A percentile compares a stretch with the other conserved stretches of the same genome.
Evolutionary conservation across 2,797 vertebrate species (phyloP).

Genomic region (Psittacula echo): DNA sequence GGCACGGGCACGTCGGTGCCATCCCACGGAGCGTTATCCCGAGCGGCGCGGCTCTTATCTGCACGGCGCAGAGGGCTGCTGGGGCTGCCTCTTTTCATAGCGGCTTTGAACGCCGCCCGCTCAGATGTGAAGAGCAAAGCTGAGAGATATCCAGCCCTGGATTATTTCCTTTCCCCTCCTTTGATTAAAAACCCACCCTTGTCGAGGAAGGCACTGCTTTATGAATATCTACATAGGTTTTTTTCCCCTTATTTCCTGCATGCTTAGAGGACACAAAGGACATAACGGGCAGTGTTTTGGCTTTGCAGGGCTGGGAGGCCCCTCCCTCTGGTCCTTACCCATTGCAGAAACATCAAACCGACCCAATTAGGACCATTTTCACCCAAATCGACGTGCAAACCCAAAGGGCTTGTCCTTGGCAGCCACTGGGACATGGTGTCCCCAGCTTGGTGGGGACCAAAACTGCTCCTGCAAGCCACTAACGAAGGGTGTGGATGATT

Average conservation of each 20-base stretch:
- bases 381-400: accelerated
- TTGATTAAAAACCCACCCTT: background rate
- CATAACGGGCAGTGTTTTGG: accelerated
- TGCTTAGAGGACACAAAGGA: background rate
- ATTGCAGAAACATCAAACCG: accelerated
- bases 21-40: background rate
- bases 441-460: background rate
- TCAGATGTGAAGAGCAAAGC: slow-evolving; percentile 12
- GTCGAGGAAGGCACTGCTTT: background rate
- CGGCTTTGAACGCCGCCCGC: background rate
- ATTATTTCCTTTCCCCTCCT: background rate
- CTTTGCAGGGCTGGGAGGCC: background rate
- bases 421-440: accelerated
- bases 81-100: background rate
- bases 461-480: accelerated
- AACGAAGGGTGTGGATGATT: background rate
- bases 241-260: background rate
- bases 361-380: background rate
- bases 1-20: background rate
- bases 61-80: background rate
- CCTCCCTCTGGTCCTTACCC: accelerated
- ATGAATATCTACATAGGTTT: background rate
- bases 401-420: background rate
- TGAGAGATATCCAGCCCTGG: background rate
- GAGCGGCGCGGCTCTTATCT: background rate